Conservation (phyloP, 1,140 invertebrate species). For the Bombus sylvicola region DNA sequence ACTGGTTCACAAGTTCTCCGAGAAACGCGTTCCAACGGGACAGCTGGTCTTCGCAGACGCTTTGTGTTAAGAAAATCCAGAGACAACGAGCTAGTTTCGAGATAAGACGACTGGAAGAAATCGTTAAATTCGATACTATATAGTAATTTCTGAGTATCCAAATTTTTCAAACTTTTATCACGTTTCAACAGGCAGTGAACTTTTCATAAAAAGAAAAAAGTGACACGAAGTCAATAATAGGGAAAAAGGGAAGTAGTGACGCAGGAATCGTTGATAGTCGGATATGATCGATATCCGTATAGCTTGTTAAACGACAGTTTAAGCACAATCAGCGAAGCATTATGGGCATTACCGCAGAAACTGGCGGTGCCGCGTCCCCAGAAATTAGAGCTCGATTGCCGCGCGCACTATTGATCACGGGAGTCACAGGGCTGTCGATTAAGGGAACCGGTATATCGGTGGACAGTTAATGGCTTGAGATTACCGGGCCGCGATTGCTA, state of each 20-base stretch:
- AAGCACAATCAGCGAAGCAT: slow-evolving; percentile 53
- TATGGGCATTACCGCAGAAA: slow-evolving; percentile 57
- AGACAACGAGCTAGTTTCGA: too few species aligned
- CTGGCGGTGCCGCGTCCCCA: slow-evolving; percentile 44
- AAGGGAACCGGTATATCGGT: slow-evolving; percentile 49
- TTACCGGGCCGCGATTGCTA: slow-evolving; percentile 50
- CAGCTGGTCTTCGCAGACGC: background rate
- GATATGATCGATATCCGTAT: slow-evolving; percentile 59
- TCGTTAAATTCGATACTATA: too few species aligned
- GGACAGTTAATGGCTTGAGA: slow-evolving; percentile 60
- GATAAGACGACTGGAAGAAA: too few species aligned
- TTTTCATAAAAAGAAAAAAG: background rate
- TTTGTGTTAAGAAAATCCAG: too few species aligned
- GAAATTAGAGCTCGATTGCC: slow-evolving; percentile 53
- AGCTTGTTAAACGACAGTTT: slow-evolving; percentile 68
- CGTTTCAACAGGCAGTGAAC: background rate
- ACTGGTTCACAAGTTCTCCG: background rate
- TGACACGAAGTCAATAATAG: background rate
- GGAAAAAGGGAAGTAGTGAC: background rate
- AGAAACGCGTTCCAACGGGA: background rate
- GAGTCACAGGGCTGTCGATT: slow-evolving; percentile 56
- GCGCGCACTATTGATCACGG: slow-evolving; percentile 60
- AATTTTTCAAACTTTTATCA: background rate
- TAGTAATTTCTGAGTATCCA: background rate
- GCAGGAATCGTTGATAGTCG: slow-evolving; percentile 27